phyloP scores from a whole-genome alignment of 1,140 invertebrate genomes.

The Nasonia vitripennis region DNA sequence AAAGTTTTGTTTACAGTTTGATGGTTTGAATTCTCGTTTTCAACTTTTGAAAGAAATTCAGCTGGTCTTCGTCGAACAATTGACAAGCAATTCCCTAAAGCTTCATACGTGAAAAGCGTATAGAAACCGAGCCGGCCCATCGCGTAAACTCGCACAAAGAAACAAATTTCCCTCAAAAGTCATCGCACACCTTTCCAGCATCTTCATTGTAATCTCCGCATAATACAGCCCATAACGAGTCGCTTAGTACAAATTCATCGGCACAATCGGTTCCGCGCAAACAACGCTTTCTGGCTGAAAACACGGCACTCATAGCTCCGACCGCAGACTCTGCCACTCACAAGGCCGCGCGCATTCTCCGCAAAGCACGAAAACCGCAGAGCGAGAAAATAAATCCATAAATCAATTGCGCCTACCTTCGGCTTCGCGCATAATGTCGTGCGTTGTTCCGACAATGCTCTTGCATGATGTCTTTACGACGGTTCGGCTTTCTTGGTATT shows the following conservation, averaged over 20 bases:
- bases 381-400: constrained; percentile 52
- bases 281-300: background rate
- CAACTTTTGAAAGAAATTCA: too few species aligned
- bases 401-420: constrained; percentile 55
- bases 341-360: background rate
- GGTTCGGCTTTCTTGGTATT: constrained; percentile 54
- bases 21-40: too few species aligned
- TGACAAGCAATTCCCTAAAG: too few species aligned
- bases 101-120: too few species aligned
- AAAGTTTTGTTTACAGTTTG: too few species aligned
- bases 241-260: constrained; percentile 1
- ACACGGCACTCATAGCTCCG: constrained; percentile 1
- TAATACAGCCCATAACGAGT: background rate
- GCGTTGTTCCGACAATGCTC: constrained; percentile 59
- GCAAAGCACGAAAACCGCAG: background rate
- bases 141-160: background rate
- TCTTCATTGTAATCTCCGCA: background rate
- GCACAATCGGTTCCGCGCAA: background rate
- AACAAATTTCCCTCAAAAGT: background rate
- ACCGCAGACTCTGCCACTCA: constrained; percentile 37
- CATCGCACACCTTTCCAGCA: background rate
- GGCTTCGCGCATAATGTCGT: constrained; percentile 54
- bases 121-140: background rate
- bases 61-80: too few species aligned
- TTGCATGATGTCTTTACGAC: constrained; percentile 55